Percentiles rank a stretch among this genome's conserved stretches.
phyloP scores from a whole-genome alignment of 2,888 invertebrate genomes.

The Epirrhoe tristata region DNA sequence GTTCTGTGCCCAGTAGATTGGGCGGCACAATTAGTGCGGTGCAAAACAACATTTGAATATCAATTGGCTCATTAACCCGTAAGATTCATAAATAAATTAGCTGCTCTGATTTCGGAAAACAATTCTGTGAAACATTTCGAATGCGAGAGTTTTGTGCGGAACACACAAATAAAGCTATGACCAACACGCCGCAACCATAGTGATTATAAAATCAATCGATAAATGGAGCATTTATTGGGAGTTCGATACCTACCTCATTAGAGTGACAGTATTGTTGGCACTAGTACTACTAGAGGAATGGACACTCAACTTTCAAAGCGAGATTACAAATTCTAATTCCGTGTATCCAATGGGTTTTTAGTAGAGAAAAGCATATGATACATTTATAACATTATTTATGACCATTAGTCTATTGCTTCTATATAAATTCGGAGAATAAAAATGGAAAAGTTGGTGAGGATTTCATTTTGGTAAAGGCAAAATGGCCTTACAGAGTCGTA shows the following conservation, averaged over 20 bases:
- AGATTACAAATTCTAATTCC: no score
- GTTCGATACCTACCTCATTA: no score
- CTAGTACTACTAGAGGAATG: no score
- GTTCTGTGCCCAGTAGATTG: constrained; percentile 61
- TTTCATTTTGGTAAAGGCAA: constrained; percentile 13
- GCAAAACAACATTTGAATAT: constrained; percentile 66
- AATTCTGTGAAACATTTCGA: constrained; percentile 19
- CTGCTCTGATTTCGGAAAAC: constrained; percentile 10
- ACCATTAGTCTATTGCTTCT: neutral
- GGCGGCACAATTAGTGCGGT: constrained; percentile 64
- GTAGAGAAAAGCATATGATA: no score
- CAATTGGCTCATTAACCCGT: constrained; percentile 51
- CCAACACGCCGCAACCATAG: neutral
- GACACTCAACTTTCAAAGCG: no score
- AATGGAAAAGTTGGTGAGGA: constrained; percentile 2
- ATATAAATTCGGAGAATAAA: constrained; percentile 4
- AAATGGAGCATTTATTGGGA: no score
- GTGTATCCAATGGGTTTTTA: no score
- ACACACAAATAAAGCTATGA: constrained; percentile 9
- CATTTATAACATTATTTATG: no score
- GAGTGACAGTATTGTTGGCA: no score
- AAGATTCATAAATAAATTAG: constrained; percentile 34
- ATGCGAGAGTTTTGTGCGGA: constrained; percentile 6
- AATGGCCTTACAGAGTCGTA: constrained; percentile 3
- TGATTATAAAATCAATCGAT: neutral